Evolutionary conservation across 2,113 vertebrate species (phyloP).

Genomic region (Gymnogyps californianus): DNA sequence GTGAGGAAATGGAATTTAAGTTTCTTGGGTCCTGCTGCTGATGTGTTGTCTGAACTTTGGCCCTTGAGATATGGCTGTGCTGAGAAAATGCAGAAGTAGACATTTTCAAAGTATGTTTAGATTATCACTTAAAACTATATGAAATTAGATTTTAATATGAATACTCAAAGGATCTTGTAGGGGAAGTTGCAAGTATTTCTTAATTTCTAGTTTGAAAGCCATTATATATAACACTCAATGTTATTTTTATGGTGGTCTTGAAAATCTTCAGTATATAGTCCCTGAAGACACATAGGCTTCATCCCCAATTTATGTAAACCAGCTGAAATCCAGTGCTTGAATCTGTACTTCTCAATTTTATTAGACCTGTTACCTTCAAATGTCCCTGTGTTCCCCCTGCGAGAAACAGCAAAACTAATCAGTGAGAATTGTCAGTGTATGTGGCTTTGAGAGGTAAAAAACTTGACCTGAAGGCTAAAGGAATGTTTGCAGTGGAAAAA

Average conservation of each 20-base stretch:
- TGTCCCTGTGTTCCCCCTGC: accelerated
- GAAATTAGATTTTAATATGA: neutral
- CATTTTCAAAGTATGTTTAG: neutral
- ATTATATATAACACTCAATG: neutral
- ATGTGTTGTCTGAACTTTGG: accelerated
- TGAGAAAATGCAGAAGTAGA: neutral
- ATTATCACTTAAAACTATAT: neutral
- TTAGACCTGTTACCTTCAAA: neutral
- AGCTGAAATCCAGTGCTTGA: neutral
- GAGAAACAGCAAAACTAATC: neutral
- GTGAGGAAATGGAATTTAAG: neutral
- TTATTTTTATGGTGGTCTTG: neutral
- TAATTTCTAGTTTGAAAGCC: neutral
- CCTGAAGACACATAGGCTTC: neutral
- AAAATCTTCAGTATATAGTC: neutral
- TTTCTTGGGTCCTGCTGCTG: neutral
- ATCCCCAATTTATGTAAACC: neutral
- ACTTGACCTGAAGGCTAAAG: neutral
- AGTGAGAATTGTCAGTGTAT: neutral
- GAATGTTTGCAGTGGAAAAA: neutral
- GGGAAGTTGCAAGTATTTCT: neutral
- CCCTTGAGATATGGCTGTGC: neutral
- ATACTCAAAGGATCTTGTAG: neutral
- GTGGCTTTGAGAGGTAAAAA: neutral
- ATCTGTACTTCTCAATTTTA: neutral